These are phyloP conservation scores for Helicorthomorpha holstii DNA, from an alignment of 1,140 invertebrate species.

Conservation along the genomic window DNA sequence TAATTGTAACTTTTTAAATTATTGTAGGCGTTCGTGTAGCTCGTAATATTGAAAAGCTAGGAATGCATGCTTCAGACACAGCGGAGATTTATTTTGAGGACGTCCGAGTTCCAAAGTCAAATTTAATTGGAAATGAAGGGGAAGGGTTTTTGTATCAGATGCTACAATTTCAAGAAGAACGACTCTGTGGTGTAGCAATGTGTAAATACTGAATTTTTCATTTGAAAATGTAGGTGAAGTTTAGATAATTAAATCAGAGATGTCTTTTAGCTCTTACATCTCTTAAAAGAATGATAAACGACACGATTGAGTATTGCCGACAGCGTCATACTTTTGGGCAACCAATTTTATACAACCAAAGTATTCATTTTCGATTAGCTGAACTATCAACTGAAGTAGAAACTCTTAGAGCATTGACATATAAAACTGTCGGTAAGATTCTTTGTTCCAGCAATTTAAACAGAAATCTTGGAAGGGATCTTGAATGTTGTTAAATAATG, in stretches of 20 bases:
- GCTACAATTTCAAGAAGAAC: conserved; percentile 41
- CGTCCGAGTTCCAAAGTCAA: conserved; percentile 31
- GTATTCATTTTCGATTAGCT: conserved; percentile 34
- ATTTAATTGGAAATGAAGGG: conserved; percentile 42
- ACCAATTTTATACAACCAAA: conserved; percentile 34
- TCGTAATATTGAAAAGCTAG: conserved; percentile 35
- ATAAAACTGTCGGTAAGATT: conserved; percentile 27
- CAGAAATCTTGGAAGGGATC: neutral
- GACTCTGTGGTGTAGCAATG: conserved; percentile 27
- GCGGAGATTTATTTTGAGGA: conserved; percentile 42
- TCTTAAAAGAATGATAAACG: conserved; percentile 26
- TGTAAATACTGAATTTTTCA: conserved; percentile 13
- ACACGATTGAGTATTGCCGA: conserved; percentile 34
- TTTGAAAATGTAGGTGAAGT: no score
- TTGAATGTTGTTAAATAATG: neutral
- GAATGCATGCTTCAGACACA: conserved; percentile 37
- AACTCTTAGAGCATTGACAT: conserved; percentile 29
- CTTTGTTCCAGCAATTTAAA: neutral
- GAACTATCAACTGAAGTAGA: conserved; percentile 40
- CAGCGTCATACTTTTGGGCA: conserved; percentile 32
- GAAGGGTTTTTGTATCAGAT: conserved; percentile 42
- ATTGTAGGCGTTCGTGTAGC: conserved; percentile 19
- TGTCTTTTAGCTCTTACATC: conserved; percentile 24
- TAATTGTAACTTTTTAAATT: conserved; percentile 4
- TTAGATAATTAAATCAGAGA: no score